Evolutionary conservation across 1,140 invertebrate genomes (phyloP).

Genomic region (Drosophila bocki): DNA sequence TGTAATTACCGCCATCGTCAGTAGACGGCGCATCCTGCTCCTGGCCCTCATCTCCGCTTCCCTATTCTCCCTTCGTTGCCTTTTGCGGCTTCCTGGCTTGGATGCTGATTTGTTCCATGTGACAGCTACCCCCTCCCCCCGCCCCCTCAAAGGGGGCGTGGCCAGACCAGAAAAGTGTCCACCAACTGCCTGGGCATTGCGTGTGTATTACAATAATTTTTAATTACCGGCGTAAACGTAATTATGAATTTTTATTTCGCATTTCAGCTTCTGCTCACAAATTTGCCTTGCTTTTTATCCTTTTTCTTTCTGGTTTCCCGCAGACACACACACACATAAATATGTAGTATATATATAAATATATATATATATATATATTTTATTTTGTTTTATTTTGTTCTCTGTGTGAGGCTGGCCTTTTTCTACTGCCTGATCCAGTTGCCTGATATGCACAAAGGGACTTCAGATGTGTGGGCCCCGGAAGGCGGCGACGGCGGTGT

Average conservation of each 20-base stretch:
- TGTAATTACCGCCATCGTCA: slow-evolving; percentile 80
- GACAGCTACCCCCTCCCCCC: not conserved
- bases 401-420: slow-evolving; percentile 56
- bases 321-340: not conserved
- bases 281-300: slow-evolving; percentile 12
- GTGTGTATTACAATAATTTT: slow-evolving; percentile 85
- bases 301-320: slow-evolving; percentile 15
- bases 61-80: not conserved
- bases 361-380: slow-evolving; percentile 1
- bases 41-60: not conserved
- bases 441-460: slow-evolving; percentile 78
- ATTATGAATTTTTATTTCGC: slow-evolving; percentile 85
- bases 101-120: slow-evolving; percentile 67
- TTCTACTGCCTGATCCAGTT: slow-evolving; percentile 70
- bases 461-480: slow-evolving; percentile 59
- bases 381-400: slow-evolving; percentile 46
- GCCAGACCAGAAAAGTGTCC: slow-evolving; percentile 43
- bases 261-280: slow-evolving; percentile 39
- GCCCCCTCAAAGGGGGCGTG: slow-evolving; percentile 21
- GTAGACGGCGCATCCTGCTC: slow-evolving; percentile 51
- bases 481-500: slow-evolving; percentile 22
- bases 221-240: slow-evolving; percentile 85
- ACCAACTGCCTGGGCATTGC: slow-evolving; percentile 68
- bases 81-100: slow-evolving; percentile 28
- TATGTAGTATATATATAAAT: slow-evolving; percentile 17